Evolutionary conservation across 2,797 vertebrate genomes (phyloP), one percentile per base, ranked within the genome.

Genomic region (Peromyscus attwateri): DNA sequence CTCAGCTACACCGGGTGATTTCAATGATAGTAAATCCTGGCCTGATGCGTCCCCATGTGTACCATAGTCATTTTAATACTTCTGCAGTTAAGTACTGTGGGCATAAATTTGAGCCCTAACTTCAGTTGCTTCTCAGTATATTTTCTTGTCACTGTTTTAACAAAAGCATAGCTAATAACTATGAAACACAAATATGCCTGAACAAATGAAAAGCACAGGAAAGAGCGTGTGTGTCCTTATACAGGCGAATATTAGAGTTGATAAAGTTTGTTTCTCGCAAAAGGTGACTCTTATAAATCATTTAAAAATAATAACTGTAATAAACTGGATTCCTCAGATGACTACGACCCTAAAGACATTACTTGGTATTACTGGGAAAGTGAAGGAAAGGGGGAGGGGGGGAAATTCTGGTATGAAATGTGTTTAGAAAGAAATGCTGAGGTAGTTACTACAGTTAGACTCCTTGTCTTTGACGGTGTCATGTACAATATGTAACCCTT

Each of bases 61-160:
- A 31, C 76, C 95, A 60, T 57, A 70, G 77, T 43, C 25, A 92
- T 92, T 97, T 98, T 97, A 97, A 97, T 97, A 93, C 96, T 94
- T 93, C 71, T 95, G 68, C 95, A 49, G 1, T 0, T 43, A 95
- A 79, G 55, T 1, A 31, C 55, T 16, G 66, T 19, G 3, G 81
- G 80, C 94, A 68, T 93, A 95, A 73, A 29, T 4, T 93, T 89
- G 29, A 88, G 82, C 49, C 92, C 14, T 97, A 92, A 96, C 97
- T 88, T 94, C 92, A 57, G 94, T 94, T 94, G 96, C 97, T 96
- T 98, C 80, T 34, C 49, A 84, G 91, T 92, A 91, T 70, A 23
- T 92, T 96, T 95, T 92, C 76, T 95, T 95, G 62, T 91, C 66
- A 31, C 55, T 93, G 52, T 75, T 96, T 87, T 91, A 84, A 79